These are phyloP conservation scores for Mustela nigripes DNA, from an alignment of 2,113 vertebrate genomes.

Conservation along the genomic window DNA sequence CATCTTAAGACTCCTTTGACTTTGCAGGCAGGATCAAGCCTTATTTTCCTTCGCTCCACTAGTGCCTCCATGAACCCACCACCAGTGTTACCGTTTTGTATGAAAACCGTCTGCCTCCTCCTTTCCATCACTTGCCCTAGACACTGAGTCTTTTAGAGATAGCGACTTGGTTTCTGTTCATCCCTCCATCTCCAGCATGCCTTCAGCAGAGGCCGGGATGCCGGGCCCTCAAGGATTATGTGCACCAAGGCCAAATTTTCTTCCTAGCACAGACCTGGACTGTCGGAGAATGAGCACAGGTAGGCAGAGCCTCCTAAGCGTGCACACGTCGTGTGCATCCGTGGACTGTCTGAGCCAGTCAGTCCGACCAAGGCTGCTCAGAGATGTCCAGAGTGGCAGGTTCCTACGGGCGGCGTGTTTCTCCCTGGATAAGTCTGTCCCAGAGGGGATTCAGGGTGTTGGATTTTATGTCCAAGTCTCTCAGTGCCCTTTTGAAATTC, in stretches of 20 bases:
- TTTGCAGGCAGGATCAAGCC: not conserved
- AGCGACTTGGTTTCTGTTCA: not conserved
- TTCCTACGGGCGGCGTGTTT: not conserved
- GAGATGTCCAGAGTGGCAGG: not conserved
- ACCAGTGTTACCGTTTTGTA: not conserved
- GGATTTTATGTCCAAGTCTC: not conserved
- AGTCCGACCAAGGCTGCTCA: not conserved
- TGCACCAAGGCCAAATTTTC: not conserved
- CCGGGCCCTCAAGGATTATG: not conserved
- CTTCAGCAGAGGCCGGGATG: not conserved
- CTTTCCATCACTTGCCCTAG: too few species aligned
- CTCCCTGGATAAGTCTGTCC: not conserved
- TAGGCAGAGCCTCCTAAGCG: not conserved
- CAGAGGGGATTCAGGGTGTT: not conserved
- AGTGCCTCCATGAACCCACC: not conserved
- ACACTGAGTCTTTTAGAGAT: not conserved
- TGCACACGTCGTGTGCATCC: not conserved
- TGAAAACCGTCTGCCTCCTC: not conserved
- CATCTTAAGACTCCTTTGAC: not conserved
- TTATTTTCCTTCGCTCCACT: not conserved
- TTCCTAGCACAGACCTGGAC: not conserved
- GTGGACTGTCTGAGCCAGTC: not conserved
- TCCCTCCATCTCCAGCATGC: fast-evolving
- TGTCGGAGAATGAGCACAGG: not conserved
- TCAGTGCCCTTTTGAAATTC: not conserved